phyloP scores from a whole-genome alignment of 2,888 invertebrate species.

The Rotaria macrura region DNA sequence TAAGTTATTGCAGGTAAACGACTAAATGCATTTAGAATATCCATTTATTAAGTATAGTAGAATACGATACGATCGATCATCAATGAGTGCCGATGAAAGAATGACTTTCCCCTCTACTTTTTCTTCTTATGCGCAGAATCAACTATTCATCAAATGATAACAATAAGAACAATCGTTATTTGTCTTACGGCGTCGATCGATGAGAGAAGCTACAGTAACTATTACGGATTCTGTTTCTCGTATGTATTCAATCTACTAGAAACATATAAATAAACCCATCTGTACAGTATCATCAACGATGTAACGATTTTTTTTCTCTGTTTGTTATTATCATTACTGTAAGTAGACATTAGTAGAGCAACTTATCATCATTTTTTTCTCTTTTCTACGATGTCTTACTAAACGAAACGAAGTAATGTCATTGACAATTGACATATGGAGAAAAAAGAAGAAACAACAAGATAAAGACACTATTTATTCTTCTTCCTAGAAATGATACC shows the following conservation, averaged over 20 bases:
- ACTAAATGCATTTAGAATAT: neutral
- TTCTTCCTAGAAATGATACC: no score
- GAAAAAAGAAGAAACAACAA: neutral
- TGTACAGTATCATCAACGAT: neutral
- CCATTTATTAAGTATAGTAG: neutral
- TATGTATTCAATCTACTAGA: neutral
- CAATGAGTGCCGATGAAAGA: no score
- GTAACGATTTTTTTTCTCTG: neutral
- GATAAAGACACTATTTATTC: no score
- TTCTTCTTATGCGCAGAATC: neutral
- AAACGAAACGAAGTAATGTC: neutral
- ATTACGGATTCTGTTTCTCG: neutral
- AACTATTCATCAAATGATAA: slow-evolving; percentile 6
- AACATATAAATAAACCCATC: slow-evolving; percentile 1
- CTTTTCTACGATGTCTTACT: neutral
- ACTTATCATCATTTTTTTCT: slow-evolving; percentile 1
- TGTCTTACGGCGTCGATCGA: neutral
- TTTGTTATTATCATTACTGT: slow-evolving; percentile 2
- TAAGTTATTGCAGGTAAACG: neutral
- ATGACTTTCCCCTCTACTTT: no score
- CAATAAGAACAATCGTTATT: neutral
- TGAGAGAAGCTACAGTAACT: neutral
- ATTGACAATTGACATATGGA: neutral
- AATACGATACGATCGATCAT: no score
- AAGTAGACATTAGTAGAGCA: neutral